A percentile compares a stretch with the other conserved stretches of the same genome.
These are phyloP conservation scores for Cyphomyrus discorhynchus DNA, from an alignment of 2,113 vertebrate species.

Conservation along the genomic window DNA sequence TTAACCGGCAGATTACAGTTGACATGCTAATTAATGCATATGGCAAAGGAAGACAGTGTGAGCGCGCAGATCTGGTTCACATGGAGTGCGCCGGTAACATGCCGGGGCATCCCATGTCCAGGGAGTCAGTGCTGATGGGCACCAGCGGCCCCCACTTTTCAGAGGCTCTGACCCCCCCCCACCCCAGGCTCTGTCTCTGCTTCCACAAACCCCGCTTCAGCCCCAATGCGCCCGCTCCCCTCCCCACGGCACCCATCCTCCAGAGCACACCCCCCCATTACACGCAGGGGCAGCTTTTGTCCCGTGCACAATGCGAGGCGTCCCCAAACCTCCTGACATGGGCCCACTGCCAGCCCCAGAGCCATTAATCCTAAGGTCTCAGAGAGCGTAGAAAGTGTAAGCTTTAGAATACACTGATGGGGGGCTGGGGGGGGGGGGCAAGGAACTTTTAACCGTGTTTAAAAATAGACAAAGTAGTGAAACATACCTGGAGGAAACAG, in stretches of 20 bases:
- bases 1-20: background rate
- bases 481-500: background rate
- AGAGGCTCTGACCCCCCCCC: background rate
- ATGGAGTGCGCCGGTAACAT: background rate
- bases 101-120: background rate
- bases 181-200: background rate
- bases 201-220: background rate
- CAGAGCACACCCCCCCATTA: conserved; percentile 21
- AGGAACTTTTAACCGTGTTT: background rate
- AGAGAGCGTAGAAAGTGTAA: background rate
- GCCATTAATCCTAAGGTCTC: conserved; percentile 14
- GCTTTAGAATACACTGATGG: background rate
- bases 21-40: background rate
- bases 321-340: conserved; percentile 12
- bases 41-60: background rate
- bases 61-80: background rate
- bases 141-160: background rate
- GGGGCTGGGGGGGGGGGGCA: background rate
- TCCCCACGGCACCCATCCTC: background rate
- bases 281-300: conserved; percentile 30
- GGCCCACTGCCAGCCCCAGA: background rate
- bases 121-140: background rate
- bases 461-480: background rate
- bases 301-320: conserved; percentile 24
- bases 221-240: background rate